Conservation (phyloP, 1,140 invertebrate species). For the Procambarus clarkii region DNA sequence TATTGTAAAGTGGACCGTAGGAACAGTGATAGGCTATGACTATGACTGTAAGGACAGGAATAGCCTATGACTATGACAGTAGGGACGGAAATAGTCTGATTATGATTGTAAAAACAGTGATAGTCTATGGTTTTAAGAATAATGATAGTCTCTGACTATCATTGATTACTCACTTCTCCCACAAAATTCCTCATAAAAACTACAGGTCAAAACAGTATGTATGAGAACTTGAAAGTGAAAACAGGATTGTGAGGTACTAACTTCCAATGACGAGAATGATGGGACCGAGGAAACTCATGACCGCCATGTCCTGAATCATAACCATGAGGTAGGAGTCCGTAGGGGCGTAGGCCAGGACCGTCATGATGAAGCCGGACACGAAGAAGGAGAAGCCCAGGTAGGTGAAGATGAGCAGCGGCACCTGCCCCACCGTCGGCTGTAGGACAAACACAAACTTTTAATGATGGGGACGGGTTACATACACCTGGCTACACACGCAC, state of each 20-base stretch:
- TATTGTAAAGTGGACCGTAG: no score
- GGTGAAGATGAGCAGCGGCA: constrained; percentile 71
- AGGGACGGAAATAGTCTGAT: no score
- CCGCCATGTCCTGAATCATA: constrained; percentile 71
- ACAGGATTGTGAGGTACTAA: constrained; percentile 42
- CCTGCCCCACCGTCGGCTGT: constrained; percentile 69
- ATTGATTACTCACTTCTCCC: no score
- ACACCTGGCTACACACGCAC: no score
- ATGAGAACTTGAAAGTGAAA: not conserved
- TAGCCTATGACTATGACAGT: no score
- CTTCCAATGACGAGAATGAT: constrained; percentile 71
- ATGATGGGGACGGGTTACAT: no score
- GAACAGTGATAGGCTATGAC: no score
- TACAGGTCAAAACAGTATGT: not conserved
- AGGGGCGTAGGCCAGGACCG: constrained; percentile 72
- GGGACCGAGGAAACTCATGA: constrained; percentile 72
- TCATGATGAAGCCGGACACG: constrained; percentile 72
- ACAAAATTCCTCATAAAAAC: no score
- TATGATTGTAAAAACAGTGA: not conserved
- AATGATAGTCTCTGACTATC: not conserved
- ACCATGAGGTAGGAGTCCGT: constrained; percentile 73
- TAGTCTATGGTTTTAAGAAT: not conserved
- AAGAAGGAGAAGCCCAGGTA: constrained; percentile 72
- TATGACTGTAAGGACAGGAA: no score
- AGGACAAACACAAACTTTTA: not conserved